phyloP scores from a whole-genome alignment of 2,888 invertebrate species.

The Cotesia congregata region DNA sequence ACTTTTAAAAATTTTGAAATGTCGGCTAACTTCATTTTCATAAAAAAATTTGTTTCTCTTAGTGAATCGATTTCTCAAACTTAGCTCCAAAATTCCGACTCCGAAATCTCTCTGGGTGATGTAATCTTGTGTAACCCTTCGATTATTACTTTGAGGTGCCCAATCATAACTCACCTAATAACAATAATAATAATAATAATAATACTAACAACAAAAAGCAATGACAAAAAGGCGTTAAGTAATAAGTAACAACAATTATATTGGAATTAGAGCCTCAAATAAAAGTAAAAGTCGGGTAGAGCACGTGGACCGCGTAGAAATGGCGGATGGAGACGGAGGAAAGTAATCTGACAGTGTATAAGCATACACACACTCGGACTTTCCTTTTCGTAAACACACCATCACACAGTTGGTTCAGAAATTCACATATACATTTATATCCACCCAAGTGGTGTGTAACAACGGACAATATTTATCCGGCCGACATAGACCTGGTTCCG shows the following conservation, averaged over 20 bases:
- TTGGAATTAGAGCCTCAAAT: not conserved
- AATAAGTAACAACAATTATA: not conserved
- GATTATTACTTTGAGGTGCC: slow-evolving; percentile 7
- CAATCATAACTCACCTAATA: not conserved
- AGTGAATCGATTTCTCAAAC: slow-evolving; percentile 32
- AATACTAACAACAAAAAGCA: too few species aligned
- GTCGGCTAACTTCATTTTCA: too few species aligned
- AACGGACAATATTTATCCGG: slow-evolving; percentile 68
- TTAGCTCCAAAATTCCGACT: too few species aligned
- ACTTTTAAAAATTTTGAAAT: too few species aligned
- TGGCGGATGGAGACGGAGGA: slow-evolving; percentile 7
- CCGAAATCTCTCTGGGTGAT: slow-evolving; percentile 29
- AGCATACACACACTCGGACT: not conserved
- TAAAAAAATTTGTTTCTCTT: slow-evolving; percentile 2
- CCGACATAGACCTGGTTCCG: slow-evolving; percentile 92
- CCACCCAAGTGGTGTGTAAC: slow-evolving; percentile 10
- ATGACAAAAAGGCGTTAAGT: not conserved
- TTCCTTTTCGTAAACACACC: slow-evolving; percentile 11
- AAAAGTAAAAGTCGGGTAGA: slow-evolving; percentile 17
- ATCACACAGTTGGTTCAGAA: not conserved
- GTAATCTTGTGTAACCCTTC: slow-evolving; percentile 41
- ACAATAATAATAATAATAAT: too few species aligned
- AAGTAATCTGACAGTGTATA: not conserved
- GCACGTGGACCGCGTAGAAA: not conserved
- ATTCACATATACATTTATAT: slow-evolving; percentile 11